Percentiles rank a stretch among this genome's conserved stretches.
These are phyloP conservation scores for Trichoplusia ni DNA, from an alignment of 1,140 invertebrate species.

Conservation along the genomic window DNA sequence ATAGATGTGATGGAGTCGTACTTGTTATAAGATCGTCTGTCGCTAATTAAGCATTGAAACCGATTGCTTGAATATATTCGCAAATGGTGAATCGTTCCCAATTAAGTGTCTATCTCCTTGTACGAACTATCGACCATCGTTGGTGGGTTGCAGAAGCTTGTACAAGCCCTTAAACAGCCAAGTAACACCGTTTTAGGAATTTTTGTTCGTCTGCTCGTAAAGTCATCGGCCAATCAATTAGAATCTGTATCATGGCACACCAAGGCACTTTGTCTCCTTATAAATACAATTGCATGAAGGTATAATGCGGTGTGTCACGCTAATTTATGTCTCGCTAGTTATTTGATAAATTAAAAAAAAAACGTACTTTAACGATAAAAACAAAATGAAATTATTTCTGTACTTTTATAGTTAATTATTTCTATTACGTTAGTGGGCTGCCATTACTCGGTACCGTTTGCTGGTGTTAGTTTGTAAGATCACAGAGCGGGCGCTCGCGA, in stretches of 20 bases:
- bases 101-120: conserved; percentile 31
- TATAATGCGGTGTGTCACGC: conserved; percentile 3
- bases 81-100: conserved; percentile 30
- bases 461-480: background rate
- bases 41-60: background rate
- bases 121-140: conserved; percentile 13
- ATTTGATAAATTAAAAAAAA: no score
- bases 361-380: no score
- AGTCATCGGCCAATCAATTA: conserved; percentile 22
- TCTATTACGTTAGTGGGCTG: no score
- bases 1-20: background rate
- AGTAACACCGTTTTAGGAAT: conserved; percentile 34
- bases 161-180: conserved; percentile 30
- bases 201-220: conserved; percentile 29
- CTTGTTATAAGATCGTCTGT: conserved; percentile 7
- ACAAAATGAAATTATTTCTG: no score
- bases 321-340: no score
- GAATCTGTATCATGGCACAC: conserved; percentile 14
- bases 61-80: conserved; percentile 26
- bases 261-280: background rate
- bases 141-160: conserved; percentile 11
- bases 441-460: no score
- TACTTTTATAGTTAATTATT: no score
- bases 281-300: background rate
- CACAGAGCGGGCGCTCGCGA: background rate